phyloP scores from a whole-genome alignment of 23 tunicate genomes.

The Trididemnum nubilum region DNA sequence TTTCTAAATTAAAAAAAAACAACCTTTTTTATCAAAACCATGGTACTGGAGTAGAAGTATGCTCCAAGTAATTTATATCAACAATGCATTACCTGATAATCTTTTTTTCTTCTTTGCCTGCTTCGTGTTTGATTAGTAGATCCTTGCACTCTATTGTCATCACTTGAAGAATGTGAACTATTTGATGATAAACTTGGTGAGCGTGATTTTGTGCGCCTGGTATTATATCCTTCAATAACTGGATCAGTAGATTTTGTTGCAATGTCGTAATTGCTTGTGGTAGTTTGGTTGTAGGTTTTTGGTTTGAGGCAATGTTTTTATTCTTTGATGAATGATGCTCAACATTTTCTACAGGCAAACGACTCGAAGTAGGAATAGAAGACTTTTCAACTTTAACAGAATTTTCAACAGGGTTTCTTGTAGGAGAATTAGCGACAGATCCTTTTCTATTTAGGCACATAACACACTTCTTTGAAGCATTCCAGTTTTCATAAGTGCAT shows the following conservation, averaged over 20 bases:
- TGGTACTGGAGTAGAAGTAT: too few relatives aligned
- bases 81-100: slow-evolving; percentile 53
- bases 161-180: too few relatives aligned
- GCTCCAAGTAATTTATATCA: too few relatives aligned
- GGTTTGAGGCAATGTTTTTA: neutral
- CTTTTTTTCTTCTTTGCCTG: slow-evolving; percentile 37
- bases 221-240: neutral
- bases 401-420: neutral
- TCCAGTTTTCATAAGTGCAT: slow-evolving; percentile 87
- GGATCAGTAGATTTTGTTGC: neutral
- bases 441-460: slow-evolving; percentile 50
- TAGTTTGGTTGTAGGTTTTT: too few relatives aligned
- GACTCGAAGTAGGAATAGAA: slow-evolving; percentile 3
- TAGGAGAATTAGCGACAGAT: neutral
- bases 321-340: neutral
- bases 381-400: neutral
- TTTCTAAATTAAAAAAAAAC: too few relatives aligned
- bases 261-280: neutral
- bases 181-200: slow-evolving; percentile 48
- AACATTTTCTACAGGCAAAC: neutral
- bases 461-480: slow-evolving; percentile 72
- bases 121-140: slow-evolving; percentile 23
- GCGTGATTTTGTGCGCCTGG: slow-evolving; percentile 4
- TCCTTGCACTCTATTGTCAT: neutral
- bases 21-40: too few relatives aligned